Evolutionary conservation across 1,140 invertebrate genomes (phyloP).

Genomic region (Thaumatotibia leucotreta): DNA sequence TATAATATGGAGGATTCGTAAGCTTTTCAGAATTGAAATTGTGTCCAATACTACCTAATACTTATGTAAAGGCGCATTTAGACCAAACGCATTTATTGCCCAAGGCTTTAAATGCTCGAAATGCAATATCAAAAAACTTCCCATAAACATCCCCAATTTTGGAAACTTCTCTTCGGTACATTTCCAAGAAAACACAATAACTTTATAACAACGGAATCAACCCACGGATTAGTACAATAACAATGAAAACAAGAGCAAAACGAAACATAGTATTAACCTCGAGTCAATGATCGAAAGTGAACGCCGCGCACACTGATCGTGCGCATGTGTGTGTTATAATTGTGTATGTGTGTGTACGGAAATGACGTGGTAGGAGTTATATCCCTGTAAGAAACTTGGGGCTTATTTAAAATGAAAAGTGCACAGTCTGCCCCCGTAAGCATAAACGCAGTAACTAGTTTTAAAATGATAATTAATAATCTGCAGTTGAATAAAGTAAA

Average conservation of each 20-base stretch:
- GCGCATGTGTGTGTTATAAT: constrained; percentile 16
- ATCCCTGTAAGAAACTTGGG: constrained; percentile 12
- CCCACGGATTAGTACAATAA: background rate
- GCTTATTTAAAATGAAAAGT: background rate
- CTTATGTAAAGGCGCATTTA: too few relatives aligned
- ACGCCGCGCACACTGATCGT: constrained; percentile 30
- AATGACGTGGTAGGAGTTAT: constrained; percentile 25
- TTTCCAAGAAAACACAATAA: background rate
- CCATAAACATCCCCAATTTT: too few relatives aligned
- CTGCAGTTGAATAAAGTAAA: too few relatives aligned
- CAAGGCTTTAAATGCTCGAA: too few relatives aligned
- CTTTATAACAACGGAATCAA: background rate
- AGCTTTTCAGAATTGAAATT: too few relatives aligned
- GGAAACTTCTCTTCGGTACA: background rate
- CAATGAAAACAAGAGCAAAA: constrained; percentile 10
- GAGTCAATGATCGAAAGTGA: constrained; percentile 51
- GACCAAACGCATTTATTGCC: too few relatives aligned
- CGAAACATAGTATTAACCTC: constrained; percentile 19
- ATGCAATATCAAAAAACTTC: too few relatives aligned
- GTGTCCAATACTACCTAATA: too few relatives aligned
- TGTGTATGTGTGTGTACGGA: constrained; percentile 25
- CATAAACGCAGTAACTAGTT: too few relatives aligned
- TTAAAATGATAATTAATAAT: too few relatives aligned
- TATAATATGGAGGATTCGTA: too few relatives aligned
- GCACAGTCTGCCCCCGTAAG: too few relatives aligned